Base-by-base conservation (phyloP, 2,113 vertebrate species). In the Cyprinodon tularosa region DNA sequence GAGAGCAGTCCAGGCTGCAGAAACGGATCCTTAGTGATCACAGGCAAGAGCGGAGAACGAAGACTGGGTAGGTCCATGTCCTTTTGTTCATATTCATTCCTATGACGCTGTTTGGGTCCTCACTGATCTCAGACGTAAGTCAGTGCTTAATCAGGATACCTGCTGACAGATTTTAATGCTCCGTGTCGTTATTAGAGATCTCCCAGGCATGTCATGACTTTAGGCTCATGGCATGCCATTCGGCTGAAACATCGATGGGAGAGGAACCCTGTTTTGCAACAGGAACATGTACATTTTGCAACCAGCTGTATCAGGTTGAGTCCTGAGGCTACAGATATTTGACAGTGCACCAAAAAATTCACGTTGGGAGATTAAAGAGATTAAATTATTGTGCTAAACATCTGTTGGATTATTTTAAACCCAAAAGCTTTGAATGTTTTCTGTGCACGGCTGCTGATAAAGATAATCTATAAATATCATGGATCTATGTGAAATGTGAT, bases 1-100 rank as follows among this genome's bases (percentile, higher is more conserved):
- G 96, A 96, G 75, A 79, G 88, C 67, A 95, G 95, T 0, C 90
- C 93, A 2, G 76, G 22, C 80, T 97, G 96, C 57, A 72, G 81
- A 57, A 91, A 82, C n/a, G 95, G 95, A 66, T 96, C 95, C 45
- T 81, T 97, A 12, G 82, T 93, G 71, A 92, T 97, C 22, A 36
- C 88, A 0, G 91, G 93, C 78, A 85, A 86, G 59, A 88, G 69
- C 3, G 91, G 90, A 0, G 78, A 85, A 40, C 53, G 29, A 36
- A 72, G 40, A 57, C 82, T 95, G 0, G 96, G 96, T 97, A 93
- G 93, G 88, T 42, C 66, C 17, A 62, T 29, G 29, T 29, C 29
- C 29, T 29, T 29, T 29, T 29, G 29, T 29, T 29, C 29, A 29
- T 29, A 29, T 29, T 29, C 29, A 29, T 29, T 29, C 61, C 1